These are phyloP conservation scores for Glandiceps talaboti DNA, from an alignment of 53 echinoderm and acorn worm species.

Conservation along the genomic window DNA sequence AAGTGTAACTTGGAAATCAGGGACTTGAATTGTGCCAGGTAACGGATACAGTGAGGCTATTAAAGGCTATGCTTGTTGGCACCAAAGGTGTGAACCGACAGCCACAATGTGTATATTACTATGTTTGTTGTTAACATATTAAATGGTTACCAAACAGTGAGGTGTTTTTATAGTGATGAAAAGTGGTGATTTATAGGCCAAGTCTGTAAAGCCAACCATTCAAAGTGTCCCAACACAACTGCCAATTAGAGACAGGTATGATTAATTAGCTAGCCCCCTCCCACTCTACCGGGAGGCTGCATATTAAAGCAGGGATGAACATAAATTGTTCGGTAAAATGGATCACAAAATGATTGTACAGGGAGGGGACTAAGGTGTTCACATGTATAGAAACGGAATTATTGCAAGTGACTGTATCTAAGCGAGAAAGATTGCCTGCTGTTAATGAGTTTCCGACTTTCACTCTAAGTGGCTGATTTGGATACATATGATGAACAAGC, in stretches of 20 bases:
- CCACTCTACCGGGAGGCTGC: background rate
- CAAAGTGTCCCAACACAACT: background rate
- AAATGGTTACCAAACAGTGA: background rate
- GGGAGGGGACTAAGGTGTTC: too few species aligned
- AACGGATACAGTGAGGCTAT: background rate
- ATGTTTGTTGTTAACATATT: background rate
- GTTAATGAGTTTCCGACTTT: background rate
- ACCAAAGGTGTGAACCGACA: background rate
- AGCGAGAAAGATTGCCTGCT: too few species aligned
- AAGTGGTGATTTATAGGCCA: background rate
- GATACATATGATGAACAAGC: background rate
- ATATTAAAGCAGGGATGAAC: background rate
- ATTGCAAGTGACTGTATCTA: too few species aligned
- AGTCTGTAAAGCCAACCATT: background rate
- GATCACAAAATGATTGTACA: too few species aligned
- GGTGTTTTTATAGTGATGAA: background rate
- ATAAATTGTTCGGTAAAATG: background rate
- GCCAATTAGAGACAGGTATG: background rate
- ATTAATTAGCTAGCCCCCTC: background rate
- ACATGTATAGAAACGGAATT: too few species aligned
- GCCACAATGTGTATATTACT: background rate
- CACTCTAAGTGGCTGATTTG: background rate
- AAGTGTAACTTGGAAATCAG: too few species aligned
- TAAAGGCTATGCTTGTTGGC: background rate
- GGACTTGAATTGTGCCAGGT: background rate